A percentile compares a stretch with the other conserved stretches of the same genome.
Conservation (phyloP, 2,797 vertebrate species). For the Cuniculus paca region DNA sequence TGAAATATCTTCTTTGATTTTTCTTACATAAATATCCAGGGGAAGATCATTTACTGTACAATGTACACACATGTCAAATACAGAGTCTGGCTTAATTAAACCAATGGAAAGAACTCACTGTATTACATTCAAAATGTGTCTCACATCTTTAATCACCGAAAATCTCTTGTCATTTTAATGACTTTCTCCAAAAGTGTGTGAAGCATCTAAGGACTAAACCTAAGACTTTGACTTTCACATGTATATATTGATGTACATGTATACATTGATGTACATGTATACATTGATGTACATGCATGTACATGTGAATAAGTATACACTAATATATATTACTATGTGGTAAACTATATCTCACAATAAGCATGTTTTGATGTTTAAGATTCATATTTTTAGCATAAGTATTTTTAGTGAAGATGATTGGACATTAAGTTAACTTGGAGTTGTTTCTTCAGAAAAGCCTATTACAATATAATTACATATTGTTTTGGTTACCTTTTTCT, state of each 20-base stretch:
- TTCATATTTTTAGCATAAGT: neutral
- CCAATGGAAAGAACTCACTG: neutral
- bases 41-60: neutral
- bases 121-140: constrained; percentile 7
- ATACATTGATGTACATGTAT: too few species aligned
- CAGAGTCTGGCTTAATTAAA: constrained; percentile 42
- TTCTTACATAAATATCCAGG: neutral
- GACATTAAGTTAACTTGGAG: neutral
- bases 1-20: neutral
- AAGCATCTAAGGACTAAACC: neutral
- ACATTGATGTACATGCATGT: neutral
- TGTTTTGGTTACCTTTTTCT: too few species aligned
- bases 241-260: neutral
- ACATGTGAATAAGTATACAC: neutral
- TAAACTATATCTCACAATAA: neutral
- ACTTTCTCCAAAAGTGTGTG: constrained; percentile 23
- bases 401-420: constrained; percentile 17
- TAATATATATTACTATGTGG: neutral
- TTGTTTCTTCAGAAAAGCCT: neutral
- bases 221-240: neutral
- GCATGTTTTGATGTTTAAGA: neutral
- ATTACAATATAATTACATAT: neutral
- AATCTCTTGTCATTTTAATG: neutral
- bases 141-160: neutral
- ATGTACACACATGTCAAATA: neutral